Base-by-base conservation (phyloP, 2,113 vertebrate species). In the Cryptoleucopteryx plumbea region DNA sequence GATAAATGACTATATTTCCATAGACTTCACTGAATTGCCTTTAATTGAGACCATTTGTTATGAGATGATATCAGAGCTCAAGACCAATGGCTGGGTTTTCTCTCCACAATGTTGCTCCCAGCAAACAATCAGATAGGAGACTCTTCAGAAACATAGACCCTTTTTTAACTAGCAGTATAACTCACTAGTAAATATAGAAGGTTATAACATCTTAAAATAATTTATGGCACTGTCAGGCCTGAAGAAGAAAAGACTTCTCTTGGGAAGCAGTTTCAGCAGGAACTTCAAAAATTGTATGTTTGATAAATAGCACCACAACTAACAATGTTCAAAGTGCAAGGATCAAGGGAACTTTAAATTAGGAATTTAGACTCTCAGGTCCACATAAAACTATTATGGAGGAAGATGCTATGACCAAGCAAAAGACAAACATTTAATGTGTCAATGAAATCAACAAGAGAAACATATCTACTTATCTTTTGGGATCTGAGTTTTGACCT, bases 121-220 rank as follows among this genome's bases (percentile, higher is more conserved):
- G 70, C 70, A 91, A 85, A 70, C 61, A 95, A 90, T 85, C 89
- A 90, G 83, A 95, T 72, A 84, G 62, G 87, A 83, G n/a, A 34
- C 34, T 82, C 34, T 78, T 72, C 74, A 91, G 81, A 91, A 97
- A 70, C 50, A 55, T 1, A 87, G 43, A 77, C n/a, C 17, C 56
- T 73, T 88, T 94, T 96, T 94, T 66, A 97, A 96, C 81, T 96
- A 95, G 58, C 82, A 88, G 50, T 92, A 92, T 90, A 96, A 92
- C 74, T 93, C 93, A 92, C 92, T 70, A 92, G 90, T 86, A 97
- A 96, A 95, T 92, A 96, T 43, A 92, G 94, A 83, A 92, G 79
- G 92, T 95, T 96, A 90, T 96, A 96, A 92, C 94, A 81, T 87
- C 94, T 95, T 96, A 95, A 96, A 96, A 96, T 96, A 97, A 97